A percentile compares a stretch with the other conserved stretches of the same genome.
phyloP scores from a whole-genome alignment of 2,113 vertebrate genomes.

The Gallinago paraguaiae region DNA sequence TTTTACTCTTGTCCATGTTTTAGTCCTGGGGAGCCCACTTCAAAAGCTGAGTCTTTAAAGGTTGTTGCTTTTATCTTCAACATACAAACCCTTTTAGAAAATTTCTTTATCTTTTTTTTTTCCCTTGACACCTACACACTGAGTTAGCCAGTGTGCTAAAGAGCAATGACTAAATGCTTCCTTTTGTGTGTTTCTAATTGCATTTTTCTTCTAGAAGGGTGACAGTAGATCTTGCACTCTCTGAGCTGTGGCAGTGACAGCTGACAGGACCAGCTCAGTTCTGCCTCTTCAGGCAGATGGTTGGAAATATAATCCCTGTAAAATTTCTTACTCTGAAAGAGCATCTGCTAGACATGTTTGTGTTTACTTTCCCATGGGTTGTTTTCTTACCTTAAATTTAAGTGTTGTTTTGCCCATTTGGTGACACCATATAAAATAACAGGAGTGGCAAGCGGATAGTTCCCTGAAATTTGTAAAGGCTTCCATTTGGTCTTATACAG shows the following conservation, averaged over 20 bases:
- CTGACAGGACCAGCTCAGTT: neutral
- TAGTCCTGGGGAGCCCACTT: constrained; percentile 46
- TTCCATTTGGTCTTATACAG: neutral
- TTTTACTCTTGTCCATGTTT: neutral
- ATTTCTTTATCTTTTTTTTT: constrained; percentile 58
- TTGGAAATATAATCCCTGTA: neutral
- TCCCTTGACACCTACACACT: constrained; percentile 56
- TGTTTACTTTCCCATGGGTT: neutral
- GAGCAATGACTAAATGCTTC: constrained; percentile 48
- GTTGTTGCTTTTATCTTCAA: constrained; percentile 71
- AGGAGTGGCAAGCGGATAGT: neutral
- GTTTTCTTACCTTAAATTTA: constrained; percentile 1
- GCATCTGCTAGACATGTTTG: constrained; percentile 2
- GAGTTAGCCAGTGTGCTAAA: constrained; percentile 44
- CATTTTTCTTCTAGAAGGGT: constrained; percentile 1
- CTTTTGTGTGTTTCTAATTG: constrained; percentile 64
- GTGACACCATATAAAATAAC: neutral
- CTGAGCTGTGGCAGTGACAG: neutral
- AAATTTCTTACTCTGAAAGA: neutral
- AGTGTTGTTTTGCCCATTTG: neutral
- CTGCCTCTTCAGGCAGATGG: constrained; percentile 13
- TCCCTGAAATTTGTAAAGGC: neutral
- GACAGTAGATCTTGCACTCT: constrained; percentile 10
- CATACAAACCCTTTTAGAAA: constrained; percentile 61
- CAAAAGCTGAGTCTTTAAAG: constrained; percentile 61